Base-by-base conservation (phyloP, 2,888 invertebrate genomes). In the Neria commutata region DNA sequence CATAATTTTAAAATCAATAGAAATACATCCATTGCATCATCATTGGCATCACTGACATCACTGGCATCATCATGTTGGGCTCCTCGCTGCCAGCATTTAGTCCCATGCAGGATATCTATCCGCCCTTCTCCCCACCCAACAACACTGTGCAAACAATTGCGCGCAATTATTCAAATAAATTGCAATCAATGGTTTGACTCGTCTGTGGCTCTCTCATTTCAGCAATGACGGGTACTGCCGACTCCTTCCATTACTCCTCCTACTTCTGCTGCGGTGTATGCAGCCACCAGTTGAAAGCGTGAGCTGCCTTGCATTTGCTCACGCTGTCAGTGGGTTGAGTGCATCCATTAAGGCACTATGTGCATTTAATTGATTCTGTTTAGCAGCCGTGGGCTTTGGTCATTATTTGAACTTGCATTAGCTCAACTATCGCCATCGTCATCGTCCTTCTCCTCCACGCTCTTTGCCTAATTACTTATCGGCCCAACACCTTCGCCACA, bases 1-100 rank as follows among this genome's bases (percentile, higher is more conserved):
- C 75, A 80, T 78, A 79, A 80, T 79, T 79, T 79, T 77, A 78
- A 80, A 79, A 79, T 78, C 79, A 79, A 80, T 80, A 79, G 77
- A 79, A 77, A 78, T 77, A 76, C 76, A 77, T 76, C 76, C 74
- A 64, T 75, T 66, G 23, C 56, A 17, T 45, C 52, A 26, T 46
- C 50, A 40, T 57, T 58, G 45, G 52, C 59, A 58, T 56, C 60
- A 50, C 40, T 54, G 60, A 45, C 57, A 60, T 33, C 56, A 50
- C 40, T 54, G 60, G 47, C 57, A 60, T 33, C 56, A 52, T 25
- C 50, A 21, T 45, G 21, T 33, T 46, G 52, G 19, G 19, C 21
- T 50, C 21, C 4, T 19, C 21, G 29, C 21, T 40, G 17, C 40
- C 23, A 23, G 3, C n/a, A n/a, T n/a, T n/a, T n/a, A n/a, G n/a